Base-by-base conservation (phyloP, 2,113 vertebrate genomes). In the Nycticorax nycticorax region DNA sequence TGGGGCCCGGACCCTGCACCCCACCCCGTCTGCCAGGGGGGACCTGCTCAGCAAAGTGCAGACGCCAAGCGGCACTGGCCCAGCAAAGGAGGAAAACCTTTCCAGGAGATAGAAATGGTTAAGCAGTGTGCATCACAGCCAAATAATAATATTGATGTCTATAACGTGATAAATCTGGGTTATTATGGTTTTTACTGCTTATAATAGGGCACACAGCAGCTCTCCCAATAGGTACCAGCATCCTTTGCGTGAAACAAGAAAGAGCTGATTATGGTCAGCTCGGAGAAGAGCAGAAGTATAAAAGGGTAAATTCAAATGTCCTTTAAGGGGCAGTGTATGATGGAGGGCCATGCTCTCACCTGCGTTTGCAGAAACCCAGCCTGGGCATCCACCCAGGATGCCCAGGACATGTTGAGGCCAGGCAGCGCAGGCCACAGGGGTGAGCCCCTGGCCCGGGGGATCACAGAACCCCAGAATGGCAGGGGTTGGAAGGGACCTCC, bases 11-110 rank as follows among this genome's bases (percentile, higher is more conserved):
- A 48, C 27, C 22, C 4, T 1, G 7, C n/a, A 33, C 14, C 41
- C 57, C 41, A 33, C 41, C 9, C 1, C 5, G 1, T 7, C 52
- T 28, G 28, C 55, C 48, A 3, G 1, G 18, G 43, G 7, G 10
- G 39, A 55, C 0, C 0, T 2, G 30, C 60, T 62, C 10, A 2
- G 53, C 62, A 43, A 23, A 55, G 68, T 20, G n/a, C 5, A 1
- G 22, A 6, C 3, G 3, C 37, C n/a, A 37, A 37, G 20, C 2
- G 2, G 30, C 26, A 27, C 14, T 9, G 18, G 28, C 84, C 63
- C 71, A 63, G 41, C 7, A 9, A 88, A 50, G 23, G 39, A 24
- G 67, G 33, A 35, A 21, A n/a, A 45, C 0, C 0, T 63, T 48
- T 69, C 32, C 55, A 43, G 47, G 50, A 39, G n/a, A 28, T 4